Base-by-base conservation (phyloP, 1,140 invertebrate species). In the Eulimnadia texana region DNA sequence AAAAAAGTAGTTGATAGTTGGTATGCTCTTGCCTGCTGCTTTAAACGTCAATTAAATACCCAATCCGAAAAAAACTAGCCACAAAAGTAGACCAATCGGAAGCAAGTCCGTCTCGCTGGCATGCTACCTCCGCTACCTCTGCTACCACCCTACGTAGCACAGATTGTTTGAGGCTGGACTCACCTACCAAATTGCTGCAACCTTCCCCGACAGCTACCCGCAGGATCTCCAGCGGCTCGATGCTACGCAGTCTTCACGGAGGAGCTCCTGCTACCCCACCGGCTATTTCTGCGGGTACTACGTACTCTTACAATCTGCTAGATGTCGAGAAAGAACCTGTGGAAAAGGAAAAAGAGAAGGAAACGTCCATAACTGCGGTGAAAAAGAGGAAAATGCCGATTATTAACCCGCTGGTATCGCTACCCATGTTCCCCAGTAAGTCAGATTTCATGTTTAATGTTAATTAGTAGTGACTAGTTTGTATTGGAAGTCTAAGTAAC, bases 351-450 rank as follows among this genome's bases (percentile, higher is more conserved):
- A 68, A 76, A 65, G 70, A 65, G 60, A 58, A 50, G 54, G 53
- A 60, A 42, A 6, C 33, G 33, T n/a, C n/a, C n/a, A 69, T 69
- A 10, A 77, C 81, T 58, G 77, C 78, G 29, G 71, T 9, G 33
- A 63, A 65, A n/a, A 68, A 63, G 49, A 86, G 85, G 69, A 85
- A 84, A 64, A 73, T 92, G 58, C 90, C 90, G 3, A 93, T 93
- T 63, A 92, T 93, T 62, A 93, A 93, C 76, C 90, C 90, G 0
- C 70, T 93, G 22, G 88, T 92, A 3, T 79, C 82, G 58, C 73
- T 90, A 54, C 89, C 90, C 11, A 84, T 85, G 66, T 93, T 89
- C 89, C 90, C 90, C 63, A 84, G 84, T 88, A 79, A 6, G 16
- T 42, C 33, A 42, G 6, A 42, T 9, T 42, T 42, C 16, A 42